Base-by-base conservation (phyloP, 2,113 vertebrate species). In the Archocentrus centrarchus region DNA sequence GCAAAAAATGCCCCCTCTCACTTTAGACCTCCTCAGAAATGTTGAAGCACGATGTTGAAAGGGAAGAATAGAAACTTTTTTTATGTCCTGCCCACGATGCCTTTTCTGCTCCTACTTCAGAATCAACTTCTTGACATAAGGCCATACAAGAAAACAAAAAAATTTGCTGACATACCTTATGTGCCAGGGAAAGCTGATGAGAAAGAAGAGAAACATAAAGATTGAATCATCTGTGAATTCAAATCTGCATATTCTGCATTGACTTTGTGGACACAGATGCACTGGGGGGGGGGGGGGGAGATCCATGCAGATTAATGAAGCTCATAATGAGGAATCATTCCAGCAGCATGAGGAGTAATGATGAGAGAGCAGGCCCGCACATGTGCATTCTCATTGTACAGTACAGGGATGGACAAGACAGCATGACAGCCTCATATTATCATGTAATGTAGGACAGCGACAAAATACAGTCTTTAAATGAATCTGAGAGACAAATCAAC, bases 151-250 rank as follows among this genome's bases (percentile, higher is more conserved):
- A 60, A 8, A 50, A 27, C 6, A 24, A 63, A 80, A 55, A 24
- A 55, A 60, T 1, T 9, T 55, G 22, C 13, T 5, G 79, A 95
- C 86, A 60, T 76, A 98, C 97, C 97, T 98, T 98, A 93, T 98
- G 96, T 93, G 98, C 98, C 97, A 98, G 98, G 88, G 98, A 97
- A 91, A 99, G 98, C 98, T 99, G 96, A 90, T 94, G 95, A 91
- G 76, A 82, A 79, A 93, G 81, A 91, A 86, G 73, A 80, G 44
- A 85, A 93, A 88, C 59, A 88, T 87, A 91, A 93, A 89, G 90
- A 95, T 78, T 87, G 47, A 93, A 93, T 88, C 70, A 37, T 89
- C 66, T 80, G 75, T 81, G 37, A 73, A 68, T 85, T 81, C n/a
- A 86, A 89, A 82, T 68, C 60, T 66, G 77, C 50, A 81, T 63